Conservation (phyloP, 2,113 vertebrate species). For the Epinephelus cyanopodus region DNA sequence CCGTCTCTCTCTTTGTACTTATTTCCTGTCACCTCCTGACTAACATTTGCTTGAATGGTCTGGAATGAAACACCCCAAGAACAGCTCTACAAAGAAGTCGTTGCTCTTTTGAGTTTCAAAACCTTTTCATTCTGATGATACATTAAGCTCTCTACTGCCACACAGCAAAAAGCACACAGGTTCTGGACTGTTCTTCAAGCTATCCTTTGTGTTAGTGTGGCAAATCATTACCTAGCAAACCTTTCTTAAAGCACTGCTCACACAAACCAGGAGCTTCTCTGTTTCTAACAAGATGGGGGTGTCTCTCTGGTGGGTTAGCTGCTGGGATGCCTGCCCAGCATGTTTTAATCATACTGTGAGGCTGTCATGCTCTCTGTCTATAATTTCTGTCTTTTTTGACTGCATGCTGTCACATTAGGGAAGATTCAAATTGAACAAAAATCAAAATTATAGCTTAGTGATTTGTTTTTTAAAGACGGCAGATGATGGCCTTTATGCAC, state of each 20-base stretch:
- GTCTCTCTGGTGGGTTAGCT: slow-evolving; percentile 61
- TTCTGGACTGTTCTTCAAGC: background rate
- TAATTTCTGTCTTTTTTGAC: slow-evolving; percentile 17
- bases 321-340: slow-evolving; percentile 47
- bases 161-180: background rate
- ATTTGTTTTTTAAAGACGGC: background rate
- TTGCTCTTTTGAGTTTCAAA: background rate
- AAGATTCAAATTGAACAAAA: slow-evolving; percentile 23
- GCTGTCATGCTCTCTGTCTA: slow-evolving; percentile 9
- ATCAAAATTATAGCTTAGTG: slow-evolving; percentile 15
- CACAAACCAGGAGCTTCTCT: slow-evolving; percentile 27
- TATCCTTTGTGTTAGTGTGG: background rate
- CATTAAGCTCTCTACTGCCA: background rate
- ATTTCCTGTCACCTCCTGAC: background rate
- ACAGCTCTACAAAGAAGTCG: no score
- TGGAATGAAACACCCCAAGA: no score
- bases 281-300: slow-evolving; percentile 43
- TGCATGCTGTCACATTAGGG: slow-evolving; percentile 25
- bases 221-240: background rate
- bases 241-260: slow-evolving; percentile 15
- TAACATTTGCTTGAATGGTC: no score
- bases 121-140: background rate
- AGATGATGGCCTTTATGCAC: background rate
- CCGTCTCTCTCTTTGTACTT: background rate
- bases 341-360: slow-evolving; percentile 44